phyloP scores from a whole-genome alignment of 1,140 invertebrate genomes.

The Dryas iulia region DNA sequence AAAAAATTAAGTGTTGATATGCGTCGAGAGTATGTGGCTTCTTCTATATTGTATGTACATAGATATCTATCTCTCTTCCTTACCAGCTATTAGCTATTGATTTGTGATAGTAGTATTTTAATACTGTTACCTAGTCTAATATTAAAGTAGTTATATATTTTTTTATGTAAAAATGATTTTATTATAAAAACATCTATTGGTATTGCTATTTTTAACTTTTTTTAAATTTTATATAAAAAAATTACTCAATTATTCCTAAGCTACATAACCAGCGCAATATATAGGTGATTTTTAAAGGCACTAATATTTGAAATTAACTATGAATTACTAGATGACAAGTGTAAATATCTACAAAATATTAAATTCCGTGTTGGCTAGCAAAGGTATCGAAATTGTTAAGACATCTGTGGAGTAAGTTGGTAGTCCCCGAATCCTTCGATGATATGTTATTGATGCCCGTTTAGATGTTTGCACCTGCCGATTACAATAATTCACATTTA shows the following conservation, averaged over 20 bases:
- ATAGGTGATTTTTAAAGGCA: not conserved
- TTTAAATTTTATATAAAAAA: not conserved
- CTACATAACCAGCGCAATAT: too few species aligned
- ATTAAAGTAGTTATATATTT: too few species aligned
- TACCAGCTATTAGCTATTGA: too few species aligned
- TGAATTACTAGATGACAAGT: not conserved
- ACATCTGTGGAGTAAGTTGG: not conserved
- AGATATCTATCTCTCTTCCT: too few species aligned
- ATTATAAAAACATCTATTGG: too few species aligned
- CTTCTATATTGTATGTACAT: not conserved
- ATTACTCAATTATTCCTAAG: not conserved
- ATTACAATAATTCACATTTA: too few species aligned
- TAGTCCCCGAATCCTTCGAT: not conserved
- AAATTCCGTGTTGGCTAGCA: not conserved
- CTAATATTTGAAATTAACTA: not conserved
- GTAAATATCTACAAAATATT: constrained; percentile 1
- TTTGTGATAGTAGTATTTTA: too few species aligned
- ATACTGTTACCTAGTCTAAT: too few species aligned
- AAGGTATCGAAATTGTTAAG: not conserved
- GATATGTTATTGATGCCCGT: not conserved
- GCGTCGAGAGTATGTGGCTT: not conserved
- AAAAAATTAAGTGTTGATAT: not conserved
- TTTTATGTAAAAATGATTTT: too few species aligned
- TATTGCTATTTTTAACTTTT: too few species aligned
- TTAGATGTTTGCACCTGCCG: not conserved